Conservation (phyloP, 2,888 invertebrate genomes). For the Tetranychus piercei region DNA sequence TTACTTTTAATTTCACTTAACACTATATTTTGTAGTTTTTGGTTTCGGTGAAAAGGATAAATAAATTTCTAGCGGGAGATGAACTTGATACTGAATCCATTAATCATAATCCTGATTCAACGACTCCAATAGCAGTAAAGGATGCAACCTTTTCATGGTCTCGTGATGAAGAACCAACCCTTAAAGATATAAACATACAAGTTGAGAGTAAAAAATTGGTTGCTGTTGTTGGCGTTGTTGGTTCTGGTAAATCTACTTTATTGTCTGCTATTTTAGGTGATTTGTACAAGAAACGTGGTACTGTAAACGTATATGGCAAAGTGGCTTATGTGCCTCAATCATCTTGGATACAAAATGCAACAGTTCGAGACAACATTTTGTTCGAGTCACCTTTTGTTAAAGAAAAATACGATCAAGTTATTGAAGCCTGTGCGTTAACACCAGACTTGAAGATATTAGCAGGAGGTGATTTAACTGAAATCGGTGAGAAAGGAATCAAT, state of each 20-base stretch:
- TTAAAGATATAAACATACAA: conserved; percentile 22
- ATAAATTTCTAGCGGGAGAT: conserved; percentile 31
- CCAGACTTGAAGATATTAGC: conserved; percentile 35
- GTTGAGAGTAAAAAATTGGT: conserved; percentile 21
- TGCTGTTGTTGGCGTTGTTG: conserved; percentile 27
- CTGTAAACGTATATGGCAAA: conserved; percentile 12
- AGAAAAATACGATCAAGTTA: conserved; percentile 30
- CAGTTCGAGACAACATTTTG: conserved; percentile 35
- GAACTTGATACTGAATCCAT: no score
- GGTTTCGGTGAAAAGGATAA: conserved; percentile 47
- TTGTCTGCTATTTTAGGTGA: conserved; percentile 27
- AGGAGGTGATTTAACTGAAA: conserved; percentile 35
- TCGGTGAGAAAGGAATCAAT: conserved; percentile 39
- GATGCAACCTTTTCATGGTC: no score
- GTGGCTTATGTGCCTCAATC: conserved; percentile 19
- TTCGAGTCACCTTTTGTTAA: conserved; percentile 32
- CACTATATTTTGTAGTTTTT: no score
- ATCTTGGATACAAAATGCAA: conserved; percentile 19
- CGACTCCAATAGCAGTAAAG: no score
- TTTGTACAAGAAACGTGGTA: conserved; percentile 26
- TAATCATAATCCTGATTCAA: no score
- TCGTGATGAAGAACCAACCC: no score
- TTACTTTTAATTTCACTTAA: no score
- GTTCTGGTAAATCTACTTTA: conserved; percentile 26
- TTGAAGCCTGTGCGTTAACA: conserved; percentile 36